Evolutionary conservation across 2,797 vertebrate species (phyloP).

Genomic region (Micrastur ruficollis): DNA sequence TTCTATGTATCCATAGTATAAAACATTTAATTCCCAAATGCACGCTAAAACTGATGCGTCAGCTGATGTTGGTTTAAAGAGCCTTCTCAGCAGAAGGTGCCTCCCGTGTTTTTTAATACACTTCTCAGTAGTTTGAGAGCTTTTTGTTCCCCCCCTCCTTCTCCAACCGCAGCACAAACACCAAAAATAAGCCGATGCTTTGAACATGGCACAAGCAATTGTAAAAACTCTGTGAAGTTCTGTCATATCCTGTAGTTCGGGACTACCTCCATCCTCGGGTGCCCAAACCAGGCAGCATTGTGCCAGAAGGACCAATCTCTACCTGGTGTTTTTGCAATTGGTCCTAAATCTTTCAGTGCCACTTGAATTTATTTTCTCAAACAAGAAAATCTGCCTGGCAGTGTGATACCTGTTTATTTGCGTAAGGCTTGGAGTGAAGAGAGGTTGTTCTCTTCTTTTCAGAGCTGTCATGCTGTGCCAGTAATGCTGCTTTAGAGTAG

Average conservation of each 20-base stretch:
- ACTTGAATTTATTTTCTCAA: background rate
- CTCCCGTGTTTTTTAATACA: background rate
- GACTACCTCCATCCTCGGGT: fast-evolving
- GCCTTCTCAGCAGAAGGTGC: background rate
- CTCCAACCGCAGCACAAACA: background rate
- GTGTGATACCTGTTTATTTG: background rate
- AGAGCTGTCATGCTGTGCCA: background rate
- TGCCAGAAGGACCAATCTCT: background rate
- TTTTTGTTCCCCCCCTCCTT: fast-evolving
- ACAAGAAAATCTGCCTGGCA: background rate
- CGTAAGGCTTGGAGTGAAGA: background rate
- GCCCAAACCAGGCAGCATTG: fast-evolving
- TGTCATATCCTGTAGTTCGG: background rate
- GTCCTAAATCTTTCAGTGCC: background rate
- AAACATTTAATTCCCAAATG: background rate
- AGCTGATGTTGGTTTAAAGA: background rate
- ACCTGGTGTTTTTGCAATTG: background rate
- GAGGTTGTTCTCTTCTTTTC: background rate
- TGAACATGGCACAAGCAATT: no score
- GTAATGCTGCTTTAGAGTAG: background rate
- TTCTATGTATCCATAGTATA: background rate
- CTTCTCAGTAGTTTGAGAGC: background rate
- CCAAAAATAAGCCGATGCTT: background rate
- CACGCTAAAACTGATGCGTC: background rate
- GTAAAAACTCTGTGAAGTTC: background rate